Evolutionary conservation across 1,140 invertebrate species (phyloP), one percentile per base, ranked within the genome.

Genomic region (Glossosoma conforme): DNA sequence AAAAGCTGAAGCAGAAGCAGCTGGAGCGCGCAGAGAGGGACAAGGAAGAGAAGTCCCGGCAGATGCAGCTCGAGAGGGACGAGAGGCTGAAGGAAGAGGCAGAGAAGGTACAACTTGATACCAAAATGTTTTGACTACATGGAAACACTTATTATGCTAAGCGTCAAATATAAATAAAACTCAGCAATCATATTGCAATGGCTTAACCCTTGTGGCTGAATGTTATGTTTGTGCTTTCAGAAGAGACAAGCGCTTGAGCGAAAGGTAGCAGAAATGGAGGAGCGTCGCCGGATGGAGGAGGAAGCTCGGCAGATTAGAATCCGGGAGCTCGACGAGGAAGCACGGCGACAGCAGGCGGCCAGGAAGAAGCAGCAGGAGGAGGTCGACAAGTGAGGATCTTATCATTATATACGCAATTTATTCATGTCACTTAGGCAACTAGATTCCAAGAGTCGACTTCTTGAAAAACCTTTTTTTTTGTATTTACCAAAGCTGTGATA

Each of bases 1-100:
- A 44, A 8, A 52, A 48, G 35, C 20, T 48, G 19, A 52, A 44
- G 20, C 44, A 52, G 28, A 43, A 20, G 3, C 48, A 52, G 40
- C 1, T 43, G 24, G 54, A 51, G 24, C 37, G 36, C 18, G 3
- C 14, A 1, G 44, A 57, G 33, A 52, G 25, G 19, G 54, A 57
- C 13, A 52, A 38, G 24, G 33, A 43, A 22, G 49, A 57, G 13
- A 57, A 28, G 38, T 8, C 19, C 3, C 37, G 41, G 1, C 37
- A 43, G 14, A 6, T 43, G 32, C 54, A 52, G 41, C 2, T 47
- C 9, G 44, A 52, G 21, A 36, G 45, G 18, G 54, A 56, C 15
- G 50, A 57, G 22, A 40, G 22, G 14, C 9, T 21, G 2, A 20
- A 15, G 22, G 52, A 49, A 20, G 52, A 54, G 13, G 25, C 18